Conservation (phyloP, 2,888 invertebrate genomes). For the Eumacrocentrus americanus region DNA sequence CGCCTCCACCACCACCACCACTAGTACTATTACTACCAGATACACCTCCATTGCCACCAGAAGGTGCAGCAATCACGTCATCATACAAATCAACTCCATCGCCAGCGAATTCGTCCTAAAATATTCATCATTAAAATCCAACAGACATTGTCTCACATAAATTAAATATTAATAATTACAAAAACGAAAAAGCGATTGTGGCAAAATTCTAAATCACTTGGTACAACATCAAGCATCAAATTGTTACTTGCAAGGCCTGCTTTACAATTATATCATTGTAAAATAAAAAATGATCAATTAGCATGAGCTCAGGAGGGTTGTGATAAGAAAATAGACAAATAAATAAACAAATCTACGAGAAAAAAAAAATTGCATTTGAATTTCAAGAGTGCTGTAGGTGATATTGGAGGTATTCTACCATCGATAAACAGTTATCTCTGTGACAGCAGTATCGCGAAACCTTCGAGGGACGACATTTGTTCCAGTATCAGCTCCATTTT, state of each 20-base stretch:
- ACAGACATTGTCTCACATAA: not conserved
- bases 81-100: constrained; percentile 94
- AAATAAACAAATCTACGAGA: not conserved
- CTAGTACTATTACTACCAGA: constrained; percentile 53
- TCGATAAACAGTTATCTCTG: not conserved
- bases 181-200: not conserved
- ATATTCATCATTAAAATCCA: constrained; percentile 27
- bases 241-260: constrained; percentile 25
- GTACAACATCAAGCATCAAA: not conserved
- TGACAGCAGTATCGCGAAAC: not conserved
- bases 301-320: not conserved
- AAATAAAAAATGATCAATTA: too few relatives aligned
- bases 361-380: not conserved
- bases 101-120: constrained; percentile 80
- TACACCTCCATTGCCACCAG: constrained; percentile 60
- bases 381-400: not conserved
- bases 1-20: constrained; percentile 55
- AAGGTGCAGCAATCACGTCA: constrained; percentile 88
- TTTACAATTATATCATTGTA: not conserved
- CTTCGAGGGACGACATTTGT: not conserved
- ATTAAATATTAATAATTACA: not conserved
- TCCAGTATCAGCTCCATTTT: constrained; percentile 12
- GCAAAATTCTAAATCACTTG: not conserved
- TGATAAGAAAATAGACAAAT: not conserved
- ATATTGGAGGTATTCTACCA: not conserved